Base-by-base conservation (phyloP, 2,888 invertebrate species). In the Heliconius aoede region DNA sequence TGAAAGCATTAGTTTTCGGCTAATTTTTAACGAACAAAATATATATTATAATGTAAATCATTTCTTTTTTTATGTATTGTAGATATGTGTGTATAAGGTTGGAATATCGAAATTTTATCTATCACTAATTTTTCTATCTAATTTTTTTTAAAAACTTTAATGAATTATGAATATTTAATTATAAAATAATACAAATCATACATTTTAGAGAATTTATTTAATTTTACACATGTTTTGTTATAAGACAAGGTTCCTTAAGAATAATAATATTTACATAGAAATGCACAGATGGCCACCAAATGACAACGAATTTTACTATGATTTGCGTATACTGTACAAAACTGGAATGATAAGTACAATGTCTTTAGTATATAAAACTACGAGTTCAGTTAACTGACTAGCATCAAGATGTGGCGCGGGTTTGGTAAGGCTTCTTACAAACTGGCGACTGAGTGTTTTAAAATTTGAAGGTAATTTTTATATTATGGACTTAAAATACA, bases 201-300 rank as follows among this genome's bases (percentile, higher is more conserved):
- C 90, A 84, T 93, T 93, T 93, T 91, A 90, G 90, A 94, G 90
- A 91, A 91, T 94, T 94, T 94, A 94, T 93, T 94, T 91, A 86
- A 92, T 94, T 94, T 91, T 94, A 94, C 94, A 94, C 93, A 91
- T 91, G 91, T 92, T 92, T 72, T 86, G 87, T 90, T 90, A 91
- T 89, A 87, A 91, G 90, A 93, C 89, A 88, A 89, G 87, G 86
- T 89, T 84, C 80, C 91, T 93, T 92, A 91, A 60, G 58, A 55
- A 82, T 81, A 55, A 82, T 81, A 82, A 93, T 94, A 94, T 94
- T 91, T 94, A 94, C 94, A 94, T 82, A 82, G 85, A 85, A 91
- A 92, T 92, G 90, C 92, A 92, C 91, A 90, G 85, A 86, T 86
- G 90, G 89, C 91, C 90, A 84, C 84, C 83, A 86, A 84, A 83